These are phyloP conservation scores for Acipenser oxyrinchus DNA, from an alignment of 2,797 vertebrate species.

Conservation along the genomic window DNA sequence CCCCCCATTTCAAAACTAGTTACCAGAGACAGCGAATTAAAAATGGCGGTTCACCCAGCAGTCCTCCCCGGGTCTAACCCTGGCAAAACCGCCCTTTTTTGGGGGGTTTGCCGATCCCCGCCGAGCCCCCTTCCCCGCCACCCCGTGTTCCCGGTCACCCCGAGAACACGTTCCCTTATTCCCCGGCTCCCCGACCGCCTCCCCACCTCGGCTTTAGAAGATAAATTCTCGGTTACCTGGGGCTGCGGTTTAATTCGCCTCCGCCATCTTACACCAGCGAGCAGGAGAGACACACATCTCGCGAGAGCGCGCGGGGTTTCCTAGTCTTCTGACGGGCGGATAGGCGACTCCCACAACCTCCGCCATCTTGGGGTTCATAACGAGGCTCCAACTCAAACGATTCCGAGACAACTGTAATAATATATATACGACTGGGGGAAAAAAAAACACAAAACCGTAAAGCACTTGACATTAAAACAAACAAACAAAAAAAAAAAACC, in stretches of 20 bases:
- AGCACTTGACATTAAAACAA: too few species aligned
- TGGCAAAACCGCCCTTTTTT: conserved; percentile 16
- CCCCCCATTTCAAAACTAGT: conserved; percentile 21
- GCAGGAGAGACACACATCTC: conserved; percentile 46
- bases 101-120: conserved; percentile 36
- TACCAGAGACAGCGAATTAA: conserved; percentile 52
- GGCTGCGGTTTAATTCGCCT: conserved; percentile 61
- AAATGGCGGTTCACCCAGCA: conserved; percentile 71
- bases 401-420: too few species aligned
- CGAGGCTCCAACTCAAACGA: neutral
- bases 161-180: neutral
- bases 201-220: conserved; percentile 12
- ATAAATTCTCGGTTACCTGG: conserved; percentile 51
- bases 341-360: conserved; percentile 11
- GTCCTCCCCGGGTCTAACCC: conserved; percentile 38
- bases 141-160: neutral
- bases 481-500: too few species aligned
- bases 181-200: neutral
- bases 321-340: conserved; percentile 6
- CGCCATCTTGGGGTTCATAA: conserved; percentile 8
- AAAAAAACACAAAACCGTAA: too few species aligned
- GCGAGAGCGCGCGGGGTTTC: conserved; percentile 46
- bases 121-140: conserved; percentile 11
- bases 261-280: conserved; percentile 72
- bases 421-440: too few species aligned